A percentile compares a stretch with the other conserved stretches of the same genome.
phyloP scores from a whole-genome alignment of 2,113 vertebrate species.

The Pristiophorus japonicus region DNA sequence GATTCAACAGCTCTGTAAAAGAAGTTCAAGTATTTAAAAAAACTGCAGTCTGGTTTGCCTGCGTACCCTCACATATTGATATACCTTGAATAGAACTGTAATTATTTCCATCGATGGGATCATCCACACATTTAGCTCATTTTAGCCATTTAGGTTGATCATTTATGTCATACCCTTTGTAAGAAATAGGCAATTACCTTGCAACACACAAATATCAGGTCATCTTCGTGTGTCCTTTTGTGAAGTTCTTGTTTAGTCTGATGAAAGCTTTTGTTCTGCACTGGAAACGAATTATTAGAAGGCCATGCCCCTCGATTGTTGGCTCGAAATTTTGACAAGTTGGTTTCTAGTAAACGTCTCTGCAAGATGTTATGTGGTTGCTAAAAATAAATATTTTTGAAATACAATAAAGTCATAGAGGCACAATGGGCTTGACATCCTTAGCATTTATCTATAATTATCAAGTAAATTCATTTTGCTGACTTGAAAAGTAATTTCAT shows the following conservation, averaged over 20 bases:
- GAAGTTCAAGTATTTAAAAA: neutral
- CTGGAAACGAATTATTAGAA: conserved; percentile 48
- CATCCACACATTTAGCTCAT: neutral
- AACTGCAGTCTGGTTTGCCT: neutral
- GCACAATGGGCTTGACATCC: neutral
- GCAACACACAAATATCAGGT: conserved; percentile 65
- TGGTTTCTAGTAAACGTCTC: conserved; percentile 75
- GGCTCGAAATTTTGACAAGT: conserved; percentile 62
- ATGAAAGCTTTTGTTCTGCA: conserved; percentile 50
- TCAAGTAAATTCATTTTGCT: neutral
- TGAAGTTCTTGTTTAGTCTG: conserved; percentile 52
- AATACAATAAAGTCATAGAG: conserved; percentile 14
- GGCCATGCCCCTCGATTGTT: conserved; percentile 54
- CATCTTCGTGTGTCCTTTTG: conserved; percentile 56
- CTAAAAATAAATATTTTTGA: conserved; percentile 49
- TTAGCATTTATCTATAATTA: neutral
- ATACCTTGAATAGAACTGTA: neutral
- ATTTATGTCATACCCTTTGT: neutral
- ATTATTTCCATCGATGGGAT: neutral
- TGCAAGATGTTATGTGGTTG: conserved; percentile 82
- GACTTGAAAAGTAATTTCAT: neutral
- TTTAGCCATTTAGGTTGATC: neutral
- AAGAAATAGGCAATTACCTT: conserved; percentile 55
- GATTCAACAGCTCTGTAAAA: neutral
- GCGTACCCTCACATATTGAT: neutral